These are phyloP conservation scores for Bufo gargarizans DNA, from an alignment of 2,113 vertebrate species.

Conservation along the genomic window DNA sequence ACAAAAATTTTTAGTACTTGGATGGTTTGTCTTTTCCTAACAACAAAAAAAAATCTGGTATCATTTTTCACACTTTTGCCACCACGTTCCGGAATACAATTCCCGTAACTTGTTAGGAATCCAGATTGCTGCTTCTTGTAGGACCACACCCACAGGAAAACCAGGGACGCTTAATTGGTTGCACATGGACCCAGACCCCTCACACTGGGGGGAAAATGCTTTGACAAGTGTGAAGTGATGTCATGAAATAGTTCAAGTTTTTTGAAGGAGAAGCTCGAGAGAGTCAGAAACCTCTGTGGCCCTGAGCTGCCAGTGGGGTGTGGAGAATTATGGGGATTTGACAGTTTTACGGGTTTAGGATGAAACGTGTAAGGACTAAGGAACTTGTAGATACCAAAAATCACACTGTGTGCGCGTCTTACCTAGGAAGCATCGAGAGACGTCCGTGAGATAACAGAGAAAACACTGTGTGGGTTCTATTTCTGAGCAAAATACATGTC, in stretches of 20 bases:
- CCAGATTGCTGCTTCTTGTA: not conserved
- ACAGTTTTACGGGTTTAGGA: slow-evolving; percentile 44
- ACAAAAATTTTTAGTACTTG: not conserved
- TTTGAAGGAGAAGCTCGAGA: slow-evolving; percentile 25
- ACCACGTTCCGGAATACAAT: not conserved
- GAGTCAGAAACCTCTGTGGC: slow-evolving; percentile 20
- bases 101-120: slow-evolving; percentile 8
- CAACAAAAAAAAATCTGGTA: not conserved
- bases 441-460: not conserved
- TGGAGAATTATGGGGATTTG: slow-evolving; percentile 5
- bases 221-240: slow-evolving; percentile 54
- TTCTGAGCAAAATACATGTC: not conserved
- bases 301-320: slow-evolving; percentile 20
- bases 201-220: slow-evolving; percentile 42
- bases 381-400: not conserved
- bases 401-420: not conserved
- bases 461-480: not conserved
- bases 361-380: slow-evolving; percentile 23
- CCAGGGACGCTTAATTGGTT: slow-evolving; percentile 12
- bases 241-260: slow-evolving; percentile 44
- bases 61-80: not conserved
- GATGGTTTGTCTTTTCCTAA: not conserved
- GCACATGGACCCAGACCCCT: slow-evolving; percentile 2
- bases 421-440: not conserved
- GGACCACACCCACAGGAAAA: not conserved